Evolutionary conservation across 2,888 invertebrate species (phyloP).

Genomic region (Hirtodrosophila duncani): DNA sequence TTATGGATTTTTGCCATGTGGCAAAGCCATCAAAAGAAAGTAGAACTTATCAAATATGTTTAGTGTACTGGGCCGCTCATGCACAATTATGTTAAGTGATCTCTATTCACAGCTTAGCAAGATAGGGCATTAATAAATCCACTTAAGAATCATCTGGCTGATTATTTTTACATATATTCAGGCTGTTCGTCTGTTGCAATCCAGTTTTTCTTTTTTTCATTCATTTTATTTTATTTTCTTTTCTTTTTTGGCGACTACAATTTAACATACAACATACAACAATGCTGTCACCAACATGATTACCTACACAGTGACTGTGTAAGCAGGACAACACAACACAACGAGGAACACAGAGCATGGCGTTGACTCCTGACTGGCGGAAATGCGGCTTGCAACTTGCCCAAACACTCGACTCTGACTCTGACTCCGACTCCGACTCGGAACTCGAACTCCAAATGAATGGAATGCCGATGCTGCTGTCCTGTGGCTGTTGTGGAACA

Average conservation of each 20-base stretch:
- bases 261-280: conserved; percentile 46
- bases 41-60: no score
- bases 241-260: conserved; percentile 47
- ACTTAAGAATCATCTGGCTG: no score
- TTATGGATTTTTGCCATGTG: no score
- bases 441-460: conserved; percentile 2
- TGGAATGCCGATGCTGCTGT: no score
- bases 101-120: no score
- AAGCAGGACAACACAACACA: conserved; percentile 6
- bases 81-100: no score
- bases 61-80: no score
- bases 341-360: no score
- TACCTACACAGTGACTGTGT: conserved; percentile 34
- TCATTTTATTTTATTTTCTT: conserved; percentile 12
- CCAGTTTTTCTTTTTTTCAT: background rate
- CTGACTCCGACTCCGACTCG: conserved; percentile 4
- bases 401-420: conserved; percentile 14
- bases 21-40: no score
- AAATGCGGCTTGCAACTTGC: conserved; percentile 11
- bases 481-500: background rate
- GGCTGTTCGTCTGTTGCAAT: no score
- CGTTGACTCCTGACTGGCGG: background rate
- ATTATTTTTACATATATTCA: no score
- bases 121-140: no score
- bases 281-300: conserved; percentile 52